These are phyloP conservation scores for Poecilus cupreus DNA, from an alignment of 2,888 invertebrate species.

Conservation along the genomic window DNA sequence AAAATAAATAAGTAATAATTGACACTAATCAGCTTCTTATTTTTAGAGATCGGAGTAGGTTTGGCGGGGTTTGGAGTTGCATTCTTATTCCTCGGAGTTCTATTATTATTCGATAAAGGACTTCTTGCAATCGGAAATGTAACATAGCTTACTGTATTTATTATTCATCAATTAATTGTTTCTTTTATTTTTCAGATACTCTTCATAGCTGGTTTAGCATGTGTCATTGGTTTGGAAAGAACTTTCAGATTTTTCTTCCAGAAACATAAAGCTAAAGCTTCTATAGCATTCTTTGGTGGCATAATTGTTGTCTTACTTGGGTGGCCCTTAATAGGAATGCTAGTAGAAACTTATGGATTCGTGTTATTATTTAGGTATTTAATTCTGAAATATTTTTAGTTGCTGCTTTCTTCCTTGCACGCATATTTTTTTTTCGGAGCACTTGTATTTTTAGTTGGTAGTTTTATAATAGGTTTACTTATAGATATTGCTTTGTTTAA, in stretches of 20 bases:
- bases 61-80: slow-evolving; percentile 96
- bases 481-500: slow-evolving; percentile 20
- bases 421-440: neutral
- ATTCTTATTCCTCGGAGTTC: slow-evolving; percentile 94
- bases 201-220: slow-evolving; percentile 95
- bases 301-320: slow-evolving; percentile 94
- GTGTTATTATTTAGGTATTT: slow-evolving; percentile 86
- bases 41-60: slow-evolving; percentile 97
- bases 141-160: slow-evolving; percentile 67
- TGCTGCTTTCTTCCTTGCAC: slow-evolving; percentile 14
- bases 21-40: slow-evolving; percentile 61
- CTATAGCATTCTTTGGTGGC: slow-evolving; percentile 93
- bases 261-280: slow-evolving; percentile 93
- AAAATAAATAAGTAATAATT: neutral
- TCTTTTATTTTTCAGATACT: slow-evolving; percentile 84
- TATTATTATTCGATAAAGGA: slow-evolving; percentile 97
- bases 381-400: slow-evolving; percentile 61
- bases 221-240: slow-evolving; percentile 96
- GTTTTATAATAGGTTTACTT: neutral
- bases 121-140: slow-evolving; percentile 99
- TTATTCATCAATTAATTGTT: slow-evolving; percentile 34
- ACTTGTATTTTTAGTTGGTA: slow-evolving; percentile 16
- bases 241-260: slow-evolving; percentile 99
- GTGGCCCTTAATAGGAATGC: slow-evolving; percentile 97
- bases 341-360: slow-evolving; percentile 97